phyloP scores from a whole-genome alignment of 2,113 vertebrate genomes.

The Colistium nudipinnis region DNA sequence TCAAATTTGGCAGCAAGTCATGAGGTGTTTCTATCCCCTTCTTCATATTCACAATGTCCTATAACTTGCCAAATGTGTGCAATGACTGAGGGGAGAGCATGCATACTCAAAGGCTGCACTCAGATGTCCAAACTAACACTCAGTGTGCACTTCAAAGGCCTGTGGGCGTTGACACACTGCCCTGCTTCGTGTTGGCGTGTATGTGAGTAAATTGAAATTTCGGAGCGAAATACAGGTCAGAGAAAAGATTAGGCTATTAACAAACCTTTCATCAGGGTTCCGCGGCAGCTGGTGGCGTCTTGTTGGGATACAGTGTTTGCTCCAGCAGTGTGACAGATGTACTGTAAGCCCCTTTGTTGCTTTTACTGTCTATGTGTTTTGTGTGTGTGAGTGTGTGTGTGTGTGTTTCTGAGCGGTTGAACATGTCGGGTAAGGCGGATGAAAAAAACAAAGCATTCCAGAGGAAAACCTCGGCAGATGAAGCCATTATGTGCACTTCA shows the following conservation, averaged over 20 bases:
- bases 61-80: conserved; percentile 28
- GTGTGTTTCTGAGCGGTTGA: conserved; percentile 29
- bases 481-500: conserved; percentile 49
- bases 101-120: conserved; percentile 39
- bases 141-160: conserved; percentile 64
- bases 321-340: conserved; percentile 78
- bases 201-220: conserved; percentile 69
- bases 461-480: conserved; percentile 41
- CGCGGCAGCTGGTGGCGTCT: conserved; percentile 61
- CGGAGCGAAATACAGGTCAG: conserved; percentile 50
- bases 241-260: conserved; percentile 67
- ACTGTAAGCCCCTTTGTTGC: conserved; percentile 50
- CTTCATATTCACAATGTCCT: conserved; percentile 20
- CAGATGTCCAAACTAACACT: conserved; percentile 67
- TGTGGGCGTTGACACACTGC: conserved; percentile 64
- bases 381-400: conserved; percentile 4
- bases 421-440: conserved; percentile 19
- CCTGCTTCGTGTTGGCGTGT: conserved; percentile 63
- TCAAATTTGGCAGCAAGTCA: background rate
- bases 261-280: conserved; percentile 50
- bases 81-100: conserved; percentile 33
- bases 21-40: background rate
- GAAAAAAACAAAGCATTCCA: conserved; percentile 38
- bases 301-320: conserved; percentile 65
- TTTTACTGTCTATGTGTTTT: conserved; percentile 48